Conservation (phyloP, 2,797 vertebrate species). For the Coilia nasus region DNA sequence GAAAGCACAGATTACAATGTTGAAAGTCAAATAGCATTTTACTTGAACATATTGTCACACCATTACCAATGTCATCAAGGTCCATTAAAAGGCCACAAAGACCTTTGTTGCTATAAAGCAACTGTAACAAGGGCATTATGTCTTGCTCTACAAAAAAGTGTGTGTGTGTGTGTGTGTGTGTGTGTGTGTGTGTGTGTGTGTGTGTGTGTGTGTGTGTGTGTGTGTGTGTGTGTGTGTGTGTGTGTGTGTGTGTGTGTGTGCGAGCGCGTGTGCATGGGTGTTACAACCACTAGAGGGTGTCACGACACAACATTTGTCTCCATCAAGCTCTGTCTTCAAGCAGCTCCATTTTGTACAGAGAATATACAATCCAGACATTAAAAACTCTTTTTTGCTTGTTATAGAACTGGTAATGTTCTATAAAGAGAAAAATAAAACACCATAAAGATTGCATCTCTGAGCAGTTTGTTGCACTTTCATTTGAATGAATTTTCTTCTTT, state of each 20-base stretch:
- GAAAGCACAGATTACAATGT: no score
- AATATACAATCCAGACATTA: not conserved
- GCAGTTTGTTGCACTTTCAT: not conserved
- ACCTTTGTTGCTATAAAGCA: no score
- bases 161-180: no score
- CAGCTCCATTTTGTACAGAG: not conserved
- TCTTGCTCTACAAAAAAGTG: no score
- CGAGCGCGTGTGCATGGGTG: not conserved
- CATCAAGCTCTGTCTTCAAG: not conserved
- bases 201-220: not conserved
- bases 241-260: not conserved
- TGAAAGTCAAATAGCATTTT: no score
- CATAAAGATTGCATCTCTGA: not conserved
- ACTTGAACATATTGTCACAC: no score
- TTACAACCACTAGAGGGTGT: not conserved
- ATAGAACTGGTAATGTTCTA: not conserved
- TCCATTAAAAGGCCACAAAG: no score
- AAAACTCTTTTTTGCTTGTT: not conserved
- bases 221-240: not conserved
- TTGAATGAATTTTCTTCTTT: no score
- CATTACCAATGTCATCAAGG: no score
- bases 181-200: no score
- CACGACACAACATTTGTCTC: not conserved
- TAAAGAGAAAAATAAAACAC: not conserved
- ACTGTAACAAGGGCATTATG: no score